Evolutionary conservation across 2,888 invertebrate genomes (phyloP), one percentile per base, ranked within the genome.

Genomic region (Ophioninae sp.): DNA sequence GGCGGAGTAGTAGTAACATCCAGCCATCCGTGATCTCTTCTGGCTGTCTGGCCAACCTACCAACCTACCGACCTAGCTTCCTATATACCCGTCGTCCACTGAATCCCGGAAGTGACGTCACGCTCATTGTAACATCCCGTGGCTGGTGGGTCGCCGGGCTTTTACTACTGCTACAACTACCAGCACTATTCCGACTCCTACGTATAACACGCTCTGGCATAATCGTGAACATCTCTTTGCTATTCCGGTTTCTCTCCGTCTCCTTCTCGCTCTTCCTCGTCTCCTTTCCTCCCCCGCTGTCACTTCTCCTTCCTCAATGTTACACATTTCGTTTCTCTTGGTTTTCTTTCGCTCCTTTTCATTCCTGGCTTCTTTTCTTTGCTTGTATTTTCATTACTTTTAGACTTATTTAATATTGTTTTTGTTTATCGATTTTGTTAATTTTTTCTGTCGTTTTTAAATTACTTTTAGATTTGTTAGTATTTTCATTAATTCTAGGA

Each of bases 41-140:
- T 61, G 7, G 39, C 67, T 67, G 75, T 82, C 75, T 82, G 82
- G 84, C 85, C 85, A 76, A 89, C 86, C 89, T 87, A 88, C 88
- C 90, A 90, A 90, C 91, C 90, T 87, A 90, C 87, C 89, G 89
- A 90, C 90, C 90, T 88, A 90, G 88, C 90, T 91, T 90, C 90
- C 90, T 90, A 88, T 56, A 90, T 90, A 88, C 83, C 82, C 83
- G 81, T 81, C 86, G 83, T 81, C 74, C 73, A 76, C 87, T 86
- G 88, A 85, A 89, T 89, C 88, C 90, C 90, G 91, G 92, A 92
- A 90, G 88, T 92, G 92, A 92, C 90, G 90, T 91, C 91, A 91
- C 87, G 86, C 88, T 89, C 89, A 88, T 90, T 90, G 90, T 90
- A 90, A 91, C 91, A 89, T 91, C 90, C 90, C 90, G 89, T 88